phyloP scores from a whole-genome alignment of 1,140 invertebrate genomes.

The Drosophila malerkotliana region DNA sequence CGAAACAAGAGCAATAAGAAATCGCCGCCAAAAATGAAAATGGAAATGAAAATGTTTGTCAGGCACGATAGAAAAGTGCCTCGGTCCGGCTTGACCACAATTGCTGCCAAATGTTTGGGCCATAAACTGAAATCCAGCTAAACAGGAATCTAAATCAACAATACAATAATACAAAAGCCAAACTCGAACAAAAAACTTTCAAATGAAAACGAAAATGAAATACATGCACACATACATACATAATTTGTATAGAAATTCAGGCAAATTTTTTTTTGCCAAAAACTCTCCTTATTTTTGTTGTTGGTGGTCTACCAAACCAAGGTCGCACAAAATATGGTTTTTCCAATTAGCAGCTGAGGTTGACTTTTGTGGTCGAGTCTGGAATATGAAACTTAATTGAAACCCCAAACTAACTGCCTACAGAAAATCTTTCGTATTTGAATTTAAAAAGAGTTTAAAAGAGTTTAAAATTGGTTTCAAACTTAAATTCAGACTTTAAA shows the following conservation, averaged over 20 bases:
- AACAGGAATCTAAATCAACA: conserved; percentile 40
- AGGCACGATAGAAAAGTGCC: conserved; percentile 37
- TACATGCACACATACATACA: conserved; percentile 56
- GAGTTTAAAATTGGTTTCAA: too few species aligned
- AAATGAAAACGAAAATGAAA: conserved; percentile 63
- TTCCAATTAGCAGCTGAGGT: conserved; percentile 46
- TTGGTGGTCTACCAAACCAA: background rate
- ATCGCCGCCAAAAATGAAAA: conserved; percentile 21
- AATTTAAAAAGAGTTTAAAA: background rate
- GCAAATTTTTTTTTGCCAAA: background rate
- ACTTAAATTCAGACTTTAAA: too few species aligned
- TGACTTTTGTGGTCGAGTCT: conserved; percentile 3
- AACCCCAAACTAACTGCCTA: background rate
- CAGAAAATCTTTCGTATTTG: background rate
- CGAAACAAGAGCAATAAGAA: conserved; percentile 49
- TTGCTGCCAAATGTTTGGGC: conserved; percentile 57
- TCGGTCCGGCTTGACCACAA: conserved; percentile 15
- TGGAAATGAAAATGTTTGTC: conserved; percentile 63
- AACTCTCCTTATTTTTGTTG: background rate
- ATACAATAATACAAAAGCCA: conserved; percentile 31
- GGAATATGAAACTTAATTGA: conserved; percentile 15
- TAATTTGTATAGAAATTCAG: conserved; percentile 50
- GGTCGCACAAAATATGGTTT: conserved; percentile 17
- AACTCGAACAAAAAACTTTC: conserved; percentile 9
- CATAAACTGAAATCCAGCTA: conserved; percentile 51